A percentile compares a stretch with the other conserved stretches of the same genome.
Conservation (phyloP, 2,113 vertebrate species). For the Sakesphorus luctuosus region DNA sequence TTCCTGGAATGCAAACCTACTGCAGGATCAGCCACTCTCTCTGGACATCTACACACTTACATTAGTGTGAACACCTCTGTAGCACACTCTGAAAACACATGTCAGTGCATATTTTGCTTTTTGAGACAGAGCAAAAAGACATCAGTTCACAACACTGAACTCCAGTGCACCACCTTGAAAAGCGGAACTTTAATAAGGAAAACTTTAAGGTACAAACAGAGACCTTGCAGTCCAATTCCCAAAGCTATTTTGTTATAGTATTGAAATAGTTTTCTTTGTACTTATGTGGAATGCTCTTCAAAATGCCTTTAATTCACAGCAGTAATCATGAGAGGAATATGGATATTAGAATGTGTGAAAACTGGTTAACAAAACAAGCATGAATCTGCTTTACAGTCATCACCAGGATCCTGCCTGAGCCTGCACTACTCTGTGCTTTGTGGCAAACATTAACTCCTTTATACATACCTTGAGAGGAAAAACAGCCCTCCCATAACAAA, state of each 20-base stretch:
- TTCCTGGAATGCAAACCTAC: not conserved
- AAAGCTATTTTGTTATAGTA: not conserved
- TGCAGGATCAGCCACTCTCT: not conserved
- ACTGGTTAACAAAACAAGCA: constrained; percentile 1
- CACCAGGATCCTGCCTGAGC: constrained; percentile 38
- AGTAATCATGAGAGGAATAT: constrained; percentile 12
- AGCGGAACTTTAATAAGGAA: not conserved
- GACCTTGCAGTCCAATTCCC: not conserved
- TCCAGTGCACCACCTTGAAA: not conserved
- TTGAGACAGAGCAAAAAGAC: not conserved
- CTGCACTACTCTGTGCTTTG: not conserved
- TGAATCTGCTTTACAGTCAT: constrained; percentile 30
- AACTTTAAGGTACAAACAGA: not conserved
- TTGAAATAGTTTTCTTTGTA: not conserved
- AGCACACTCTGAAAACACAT: not conserved
- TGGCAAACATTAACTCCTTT: constrained; percentile 32
- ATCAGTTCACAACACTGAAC: not conserved
- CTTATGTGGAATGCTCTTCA: not conserved
- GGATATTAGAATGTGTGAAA: not conserved
- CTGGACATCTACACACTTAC: not conserved
- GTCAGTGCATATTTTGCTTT: not conserved
- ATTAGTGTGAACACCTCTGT: not conserved
- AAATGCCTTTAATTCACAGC: not conserved
- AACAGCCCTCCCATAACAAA: not conserved
- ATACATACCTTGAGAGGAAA: not conserved